Percentiles rank a stretch among this genome's conserved stretches.
Conservation (phyloP, 2,888 invertebrate genomes). For the Thereva nobilitata region DNA sequence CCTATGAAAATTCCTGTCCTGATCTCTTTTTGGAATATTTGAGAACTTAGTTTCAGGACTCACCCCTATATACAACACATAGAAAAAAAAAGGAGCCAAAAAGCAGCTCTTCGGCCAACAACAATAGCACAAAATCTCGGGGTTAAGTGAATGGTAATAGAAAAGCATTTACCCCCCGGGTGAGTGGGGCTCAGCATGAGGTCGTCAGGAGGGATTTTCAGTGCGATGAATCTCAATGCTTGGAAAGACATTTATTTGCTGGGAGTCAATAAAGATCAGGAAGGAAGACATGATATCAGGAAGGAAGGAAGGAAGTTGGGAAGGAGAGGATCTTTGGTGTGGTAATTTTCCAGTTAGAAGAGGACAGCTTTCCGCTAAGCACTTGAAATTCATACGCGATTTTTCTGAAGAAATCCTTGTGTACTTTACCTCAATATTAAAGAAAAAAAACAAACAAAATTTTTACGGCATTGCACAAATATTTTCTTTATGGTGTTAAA, state of each 20-base stretch:
- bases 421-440: no score
- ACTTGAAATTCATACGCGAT: background rate
- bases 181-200: constrained; percentile 44
- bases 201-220: constrained; percentile 7
- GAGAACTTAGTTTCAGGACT: background rate
- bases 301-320: constrained; percentile 40
- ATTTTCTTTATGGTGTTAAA: background rate
- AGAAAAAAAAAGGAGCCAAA: constrained; percentile 23
- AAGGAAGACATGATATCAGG: constrained; percentile 44
- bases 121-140: constrained; percentile 11
- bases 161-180: constrained; percentile 43
- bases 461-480: no score
- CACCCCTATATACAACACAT: background rate
- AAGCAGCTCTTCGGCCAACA: background rate
- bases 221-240: constrained; percentile 26
- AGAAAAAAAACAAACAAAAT: no score
- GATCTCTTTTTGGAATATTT: no score
- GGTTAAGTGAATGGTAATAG: constrained; percentile 38
- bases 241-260: constrained; percentile 41
- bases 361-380: background rate
- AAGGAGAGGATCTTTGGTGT: background rate
- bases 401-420: background rate
- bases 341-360: background rate
- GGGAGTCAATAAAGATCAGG: constrained; percentile 45
- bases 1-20: no score